A percentile compares a stretch with the other conserved stretches of the same genome.
phyloP scores from a whole-genome alignment of 2,113 vertebrate genomes.

The Baryphthengus martii region DNA sequence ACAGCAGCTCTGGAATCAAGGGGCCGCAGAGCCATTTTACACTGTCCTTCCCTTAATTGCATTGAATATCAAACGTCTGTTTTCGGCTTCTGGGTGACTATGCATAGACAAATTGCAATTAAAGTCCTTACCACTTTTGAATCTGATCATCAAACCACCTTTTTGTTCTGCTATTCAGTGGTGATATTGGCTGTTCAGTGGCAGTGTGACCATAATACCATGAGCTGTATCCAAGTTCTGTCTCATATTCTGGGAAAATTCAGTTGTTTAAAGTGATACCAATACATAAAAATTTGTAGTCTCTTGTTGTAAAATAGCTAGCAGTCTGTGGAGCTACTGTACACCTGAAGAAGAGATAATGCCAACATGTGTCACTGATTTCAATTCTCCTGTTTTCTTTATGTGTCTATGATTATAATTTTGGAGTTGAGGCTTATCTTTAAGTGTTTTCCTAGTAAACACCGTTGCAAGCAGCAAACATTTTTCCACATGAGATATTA shows the following conservation, averaged over 20 bases:
- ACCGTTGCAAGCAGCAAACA: background rate
- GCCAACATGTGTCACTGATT: background rate
- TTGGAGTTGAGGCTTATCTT: background rate
- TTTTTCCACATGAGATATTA: background rate
- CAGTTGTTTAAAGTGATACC: background rate
- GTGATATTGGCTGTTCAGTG: background rate
- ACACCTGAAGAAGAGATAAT: background rate
- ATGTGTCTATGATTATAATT: background rate
- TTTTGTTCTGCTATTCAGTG: background rate
- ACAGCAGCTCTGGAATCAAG: background rate
- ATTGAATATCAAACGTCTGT: background rate
- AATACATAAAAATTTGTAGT: background rate
- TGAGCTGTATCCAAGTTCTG: background rate
- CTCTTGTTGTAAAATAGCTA: background rate
- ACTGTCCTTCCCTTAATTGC: background rate
- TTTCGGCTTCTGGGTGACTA: background rate
- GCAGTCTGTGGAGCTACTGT: background rate
- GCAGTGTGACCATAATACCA: background rate
- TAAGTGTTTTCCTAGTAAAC: background rate
- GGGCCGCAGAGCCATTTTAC: background rate
- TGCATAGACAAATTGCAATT: background rate
- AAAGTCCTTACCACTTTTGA: background rate
- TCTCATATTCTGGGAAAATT: background rate
- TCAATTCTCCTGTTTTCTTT: background rate
- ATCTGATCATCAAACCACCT: background rate